phyloP scores from a whole-genome alignment of 2,113 vertebrate species.

The Tautogolabrus adspersus region DNA sequence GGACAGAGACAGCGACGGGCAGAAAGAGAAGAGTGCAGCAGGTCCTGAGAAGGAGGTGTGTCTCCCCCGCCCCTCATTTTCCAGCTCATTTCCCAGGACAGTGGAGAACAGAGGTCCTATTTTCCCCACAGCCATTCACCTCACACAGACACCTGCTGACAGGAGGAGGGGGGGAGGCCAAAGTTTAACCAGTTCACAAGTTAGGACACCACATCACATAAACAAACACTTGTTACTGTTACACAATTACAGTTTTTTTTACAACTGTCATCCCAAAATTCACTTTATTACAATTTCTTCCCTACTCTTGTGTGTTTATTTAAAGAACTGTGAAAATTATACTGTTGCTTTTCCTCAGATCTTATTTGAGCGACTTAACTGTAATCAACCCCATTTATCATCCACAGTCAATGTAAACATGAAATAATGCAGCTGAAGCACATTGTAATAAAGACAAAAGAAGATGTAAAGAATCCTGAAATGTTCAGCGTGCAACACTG shows the following conservation, averaged over 20 bases:
- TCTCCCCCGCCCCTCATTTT: conserved; percentile 83
- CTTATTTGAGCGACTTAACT: too few species aligned
- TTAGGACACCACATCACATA: conserved; percentile 26
- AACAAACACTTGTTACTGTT: conserved; percentile 20
- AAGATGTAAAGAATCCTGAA: too few species aligned
- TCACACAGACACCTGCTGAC: conserved; percentile 82
- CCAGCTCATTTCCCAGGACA: conserved; percentile 84
- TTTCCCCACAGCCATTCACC: conserved; percentile 71
- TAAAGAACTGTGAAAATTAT: too few species aligned
- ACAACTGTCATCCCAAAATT: neutral
- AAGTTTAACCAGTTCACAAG: conserved; percentile 71
- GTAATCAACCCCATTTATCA: too few species aligned
- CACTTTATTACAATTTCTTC: too few species aligned
- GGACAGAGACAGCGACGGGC: conserved; percentile 29
- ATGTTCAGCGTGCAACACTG: too few species aligned
- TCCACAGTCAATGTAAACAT: too few species aligned
- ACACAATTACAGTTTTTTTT: neutral
- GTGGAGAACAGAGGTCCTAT: conserved; percentile 77
- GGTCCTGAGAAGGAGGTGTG: conserved; percentile 75
- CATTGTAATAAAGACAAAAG: too few species aligned
- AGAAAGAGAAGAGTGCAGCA: conserved; percentile 53
- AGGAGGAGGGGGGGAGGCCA: conserved; percentile 17
- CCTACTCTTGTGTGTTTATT: too few species aligned
- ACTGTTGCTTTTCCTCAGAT: too few species aligned
- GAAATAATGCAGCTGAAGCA: too few species aligned